Base-by-base conservation (phyloP, 2,888 invertebrate genomes). In the Phasia obesa region DNA sequence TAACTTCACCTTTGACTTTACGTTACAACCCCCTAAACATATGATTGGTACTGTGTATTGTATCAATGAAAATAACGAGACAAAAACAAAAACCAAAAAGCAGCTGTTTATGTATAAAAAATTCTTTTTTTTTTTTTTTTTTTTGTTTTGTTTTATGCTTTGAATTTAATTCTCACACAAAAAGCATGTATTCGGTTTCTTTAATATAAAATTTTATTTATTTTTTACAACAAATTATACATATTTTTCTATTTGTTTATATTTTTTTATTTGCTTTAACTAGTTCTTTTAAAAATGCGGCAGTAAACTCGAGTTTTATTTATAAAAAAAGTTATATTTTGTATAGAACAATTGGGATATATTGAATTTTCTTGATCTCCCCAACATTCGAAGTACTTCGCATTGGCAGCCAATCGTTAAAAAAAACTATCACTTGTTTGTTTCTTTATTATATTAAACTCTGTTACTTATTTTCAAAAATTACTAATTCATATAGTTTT, bases 71-170 rank as follows among this genome's bases (percentile, higher is more conserved):
- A 31, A 44, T 11, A 65, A 51, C 57, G 59, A 55, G 6, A 25
- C 19, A 31, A 42, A 53, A 59, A 19, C 27, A 67, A 27, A 53
- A 59, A 19, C 27, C 59, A 27, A 60, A 21, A 42, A 55, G 55
- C 76, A 81, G 75, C 76, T 81, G 81, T 44, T 81, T 44, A 25
- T n/a, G n/a, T n/a, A n/a, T 27, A 44, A 69, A 73, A 23, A 65
- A 51, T 13, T 49, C 13, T 2, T 31, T 15, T 7, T 4, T 5
- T 53, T 49, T 70, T n/a, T 70, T 67, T 27, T 23, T 13, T 49
- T 11, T 2, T 31, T 15, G 13, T 4, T 5, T 53, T 49, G 65
- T n/a, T 70, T 67, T 27, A 17, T 75, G 11, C 62, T 17, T 47
- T 69, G 35, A 21, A 25, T n/a, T 64, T 27, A 11, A 35, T n/a